Evolutionary conservation across 1,140 invertebrate genomes (phyloP).

Genomic region (Drosophila parabipectinata): DNA sequence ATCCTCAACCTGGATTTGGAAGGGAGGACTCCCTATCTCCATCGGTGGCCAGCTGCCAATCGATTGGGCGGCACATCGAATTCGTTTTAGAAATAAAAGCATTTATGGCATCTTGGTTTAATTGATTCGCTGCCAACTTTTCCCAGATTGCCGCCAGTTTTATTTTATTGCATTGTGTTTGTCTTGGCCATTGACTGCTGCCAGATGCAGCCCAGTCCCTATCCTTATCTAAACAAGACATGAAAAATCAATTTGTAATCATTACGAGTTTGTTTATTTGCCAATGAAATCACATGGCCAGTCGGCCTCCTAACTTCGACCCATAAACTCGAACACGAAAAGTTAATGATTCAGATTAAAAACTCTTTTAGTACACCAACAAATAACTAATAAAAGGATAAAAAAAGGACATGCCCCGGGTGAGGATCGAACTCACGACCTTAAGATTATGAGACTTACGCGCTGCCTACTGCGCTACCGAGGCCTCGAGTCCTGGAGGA

Average conservation of each 20-base stretch:
- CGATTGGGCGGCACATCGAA: constrained; percentile 41
- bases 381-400: neutral
- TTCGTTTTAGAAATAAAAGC: constrained; percentile 49
- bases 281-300: constrained; percentile 40
- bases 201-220: constrained; percentile 44
- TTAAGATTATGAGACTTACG: constrained; percentile 99
- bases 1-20: neutral
- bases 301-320: neutral
- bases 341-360: constrained; percentile 10
- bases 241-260: constrained; percentile 67
- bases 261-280: constrained; percentile 54
- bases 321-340: neutral
- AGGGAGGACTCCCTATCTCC: constrained; percentile 6
- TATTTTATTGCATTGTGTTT: constrained; percentile 63
- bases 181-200: constrained; percentile 36
- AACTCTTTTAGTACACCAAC: neutral
- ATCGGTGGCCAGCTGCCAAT: constrained; percentile 62
- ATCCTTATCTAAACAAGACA: constrained; percentile 19
- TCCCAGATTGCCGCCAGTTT: constrained; percentile 67
- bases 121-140: constrained; percentile 58
- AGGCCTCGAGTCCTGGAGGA: constrained; percentile 84
- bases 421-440: constrained; percentile 98
- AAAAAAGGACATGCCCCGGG: constrained; percentile 90
- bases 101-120: constrained; percentile 67
- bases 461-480: constrained; percentile 96